These are phyloP conservation scores for Alligator mississippiensis DNA, from an alignment of 2,113 vertebrate species.

Conservation along the genomic window DNA sequence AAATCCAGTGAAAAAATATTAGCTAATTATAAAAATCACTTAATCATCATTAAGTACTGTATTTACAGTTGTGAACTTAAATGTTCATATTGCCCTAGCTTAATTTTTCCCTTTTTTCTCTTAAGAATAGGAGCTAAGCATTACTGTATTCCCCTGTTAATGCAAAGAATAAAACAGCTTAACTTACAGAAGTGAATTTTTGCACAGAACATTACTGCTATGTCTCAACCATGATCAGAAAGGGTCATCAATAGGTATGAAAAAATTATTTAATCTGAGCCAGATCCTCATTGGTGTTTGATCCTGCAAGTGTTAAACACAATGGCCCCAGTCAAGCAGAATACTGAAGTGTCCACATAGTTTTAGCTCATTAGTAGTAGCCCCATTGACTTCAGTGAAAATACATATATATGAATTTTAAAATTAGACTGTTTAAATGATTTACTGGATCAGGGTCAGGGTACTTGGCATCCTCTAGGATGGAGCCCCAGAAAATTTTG, in stretches of 20 bases:
- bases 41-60: not conserved
- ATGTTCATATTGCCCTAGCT: not conserved
- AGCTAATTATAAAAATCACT: not conserved
- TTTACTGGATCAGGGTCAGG: not conserved
- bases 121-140: not conserved
- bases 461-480: not conserved
- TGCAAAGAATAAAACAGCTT: not conserved
- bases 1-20: not conserved
- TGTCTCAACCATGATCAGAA: not conserved
- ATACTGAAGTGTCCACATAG: fast-evolving
- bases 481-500: not conserved
- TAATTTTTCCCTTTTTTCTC: not conserved
- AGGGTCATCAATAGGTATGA: not conserved
- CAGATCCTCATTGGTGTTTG: not conserved
- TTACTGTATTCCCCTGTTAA: not conserved
- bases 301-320: not conserved
- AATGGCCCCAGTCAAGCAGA: not conserved
- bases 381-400: not conserved
- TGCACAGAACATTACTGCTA: not conserved
- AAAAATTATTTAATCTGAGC: not conserved
- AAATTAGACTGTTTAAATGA: not conserved
- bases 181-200: not conserved
- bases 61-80: not conserved
- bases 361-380: not conserved
- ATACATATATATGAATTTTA: not conserved